These are phyloP conservation scores for Sphinx pinastri DNA, from an alignment of 2,888 invertebrate species.

Conservation along the genomic window DNA sequence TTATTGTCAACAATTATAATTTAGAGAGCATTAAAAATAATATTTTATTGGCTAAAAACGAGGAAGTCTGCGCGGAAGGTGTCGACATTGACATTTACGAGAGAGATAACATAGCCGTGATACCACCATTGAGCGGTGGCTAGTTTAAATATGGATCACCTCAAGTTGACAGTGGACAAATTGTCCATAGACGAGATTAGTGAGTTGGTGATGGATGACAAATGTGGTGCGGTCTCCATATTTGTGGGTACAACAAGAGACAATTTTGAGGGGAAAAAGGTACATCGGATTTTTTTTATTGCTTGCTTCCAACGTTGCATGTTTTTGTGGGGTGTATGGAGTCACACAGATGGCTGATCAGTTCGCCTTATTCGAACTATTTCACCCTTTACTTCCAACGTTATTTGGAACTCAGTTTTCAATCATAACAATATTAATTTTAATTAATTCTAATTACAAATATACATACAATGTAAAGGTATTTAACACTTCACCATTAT, in stretches of 20 bases:
- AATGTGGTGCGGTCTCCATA: slow-evolving; percentile 94
- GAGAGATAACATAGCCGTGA: slow-evolving; percentile 94
- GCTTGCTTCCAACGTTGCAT: not conserved
- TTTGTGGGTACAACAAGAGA: slow-evolving; percentile 96
- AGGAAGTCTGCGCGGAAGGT: slow-evolving; percentile 87
- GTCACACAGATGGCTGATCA: too few relatives aligned
- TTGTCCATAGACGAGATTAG: slow-evolving; percentile 88
- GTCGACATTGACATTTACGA: slow-evolving; percentile 83
- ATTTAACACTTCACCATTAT: too few relatives aligned
- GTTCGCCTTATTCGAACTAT: too few relatives aligned
- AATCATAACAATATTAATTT: too few relatives aligned
- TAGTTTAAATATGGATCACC: slow-evolving; percentile 86
- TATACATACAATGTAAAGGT: too few relatives aligned
- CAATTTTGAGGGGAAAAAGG: slow-evolving; percentile 91
- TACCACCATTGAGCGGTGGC: slow-evolving; percentile 97
- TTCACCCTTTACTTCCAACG: too few relatives aligned
- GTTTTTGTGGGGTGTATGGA: too few relatives aligned
- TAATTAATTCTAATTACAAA: not conserved
- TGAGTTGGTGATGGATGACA: slow-evolving; percentile 86
- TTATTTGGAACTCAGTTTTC: too few relatives aligned
- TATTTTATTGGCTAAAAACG: slow-evolving; percentile 92
- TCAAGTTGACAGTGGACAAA: slow-evolving; percentile 87
- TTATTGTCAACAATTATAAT: slow-evolving; percentile 85
- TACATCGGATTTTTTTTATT: slow-evolving; percentile 49
- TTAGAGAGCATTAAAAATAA: slow-evolving; percentile 87